Percentiles rank a stretch among this genome's conserved stretches.
Conservation (phyloP, 2,797 vertebrate genomes). For the Malacoraja senta region DNA sequence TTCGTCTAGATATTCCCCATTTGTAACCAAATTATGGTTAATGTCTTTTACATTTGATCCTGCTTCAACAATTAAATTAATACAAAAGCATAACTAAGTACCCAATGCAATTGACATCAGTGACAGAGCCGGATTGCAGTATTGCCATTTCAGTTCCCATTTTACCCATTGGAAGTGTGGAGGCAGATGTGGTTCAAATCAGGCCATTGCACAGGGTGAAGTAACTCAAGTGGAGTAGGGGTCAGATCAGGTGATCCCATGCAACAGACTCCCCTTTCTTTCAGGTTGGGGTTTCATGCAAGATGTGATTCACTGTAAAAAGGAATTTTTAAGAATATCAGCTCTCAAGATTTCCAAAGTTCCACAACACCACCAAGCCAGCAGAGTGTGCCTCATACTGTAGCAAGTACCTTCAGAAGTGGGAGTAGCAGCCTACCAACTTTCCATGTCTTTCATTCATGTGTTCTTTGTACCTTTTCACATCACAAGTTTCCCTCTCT, state of each 20-base stretch:
- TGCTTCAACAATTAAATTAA: neutral
- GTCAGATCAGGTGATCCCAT: no score
- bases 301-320: neutral
- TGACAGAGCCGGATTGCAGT: neutral
- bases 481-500: no score
- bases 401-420: neutral
- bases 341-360: neutral
- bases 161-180: neutral
- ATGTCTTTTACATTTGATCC: neutral
- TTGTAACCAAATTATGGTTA: neutral
- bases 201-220: neutral
- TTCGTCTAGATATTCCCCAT: neutral
- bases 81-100: neutral
- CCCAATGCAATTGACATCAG: neutral
- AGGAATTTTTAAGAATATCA: neutral
- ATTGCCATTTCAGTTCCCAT: neutral
- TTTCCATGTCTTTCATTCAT: no score
- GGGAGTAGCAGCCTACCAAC: neutral
- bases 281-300: neutral
- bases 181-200: neutral
- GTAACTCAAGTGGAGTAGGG: neutral
- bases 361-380: neutral
- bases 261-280: neutral
- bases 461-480: no score
- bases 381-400: neutral